Percentiles rank a stretch among this genome's conserved stretches.
phyloP scores from a whole-genome alignment of 2,113 vertebrate genomes.

The Phalacrocorax aristotelis region DNA sequence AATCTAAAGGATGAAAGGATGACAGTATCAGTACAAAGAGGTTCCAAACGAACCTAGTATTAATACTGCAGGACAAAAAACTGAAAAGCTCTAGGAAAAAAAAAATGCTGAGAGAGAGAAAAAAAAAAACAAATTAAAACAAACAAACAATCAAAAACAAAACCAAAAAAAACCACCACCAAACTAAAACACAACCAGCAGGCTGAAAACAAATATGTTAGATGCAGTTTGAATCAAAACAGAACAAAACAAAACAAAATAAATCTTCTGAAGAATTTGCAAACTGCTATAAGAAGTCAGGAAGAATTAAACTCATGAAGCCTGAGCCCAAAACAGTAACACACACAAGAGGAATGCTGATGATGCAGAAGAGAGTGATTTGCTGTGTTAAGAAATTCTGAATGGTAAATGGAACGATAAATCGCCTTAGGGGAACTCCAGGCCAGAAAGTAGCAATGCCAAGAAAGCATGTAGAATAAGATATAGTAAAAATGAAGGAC shows the following conservation, averaged over 20 bases:
- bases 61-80: not conserved
- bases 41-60: not conserved
- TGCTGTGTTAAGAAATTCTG: not conserved
- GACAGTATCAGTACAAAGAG: not conserved
- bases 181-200: not conserved
- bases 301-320: not conserved
- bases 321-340: not conserved
- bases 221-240: not conserved
- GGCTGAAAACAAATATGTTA: not conserved
- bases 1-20: not conserved
- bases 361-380: not conserved
- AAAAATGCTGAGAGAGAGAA: not conserved
- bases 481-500: not conserved
- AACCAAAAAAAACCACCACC: not conserved
- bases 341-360: not conserved
- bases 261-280: not conserved
- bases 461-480: conserved; percentile 8
- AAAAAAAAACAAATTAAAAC: not conserved
- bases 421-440: not conserved
- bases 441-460: not conserved
- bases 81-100: not conserved
- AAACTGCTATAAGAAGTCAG: not conserved
- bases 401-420: not conserved
- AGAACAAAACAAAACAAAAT: not conserved
- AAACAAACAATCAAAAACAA: not conserved